Base-by-base conservation (phyloP, 2,888 invertebrate species). In the Drosophila phalerata region DNA sequence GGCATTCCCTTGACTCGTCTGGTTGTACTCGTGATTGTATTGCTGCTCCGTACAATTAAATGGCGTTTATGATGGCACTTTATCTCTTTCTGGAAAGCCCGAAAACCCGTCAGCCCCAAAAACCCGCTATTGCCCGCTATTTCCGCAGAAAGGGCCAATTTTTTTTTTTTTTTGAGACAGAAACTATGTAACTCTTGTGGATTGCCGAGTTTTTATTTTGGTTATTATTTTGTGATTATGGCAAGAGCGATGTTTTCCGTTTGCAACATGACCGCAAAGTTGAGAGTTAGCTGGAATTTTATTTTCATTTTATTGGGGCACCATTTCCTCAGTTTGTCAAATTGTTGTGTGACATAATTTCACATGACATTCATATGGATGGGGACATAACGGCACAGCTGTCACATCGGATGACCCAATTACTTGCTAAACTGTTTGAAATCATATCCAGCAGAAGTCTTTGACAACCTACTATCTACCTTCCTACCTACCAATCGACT, bases 151-250 rank as follows among this genome's bases (percentile, higher is more conserved):
- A 62, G 49, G 69, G 52, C 64, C 55, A 77, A 72, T 77, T 52
- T 52, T 52, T 34, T 34, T 15, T 38, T 52, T 52, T 34, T n/a
- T n/a, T n/a, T n/a, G n/a, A n/a, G n/a, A 37, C 22, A 45, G 19
- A 9, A 32, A 43, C 40, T 61, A 62, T 69, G 69, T 65, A 65
- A 76, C 80, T 56, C 51, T 53, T 49, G 48, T 64, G 79, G 47
- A 61, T 72, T 68, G 67, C 67, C 56, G 25, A 73, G 56, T 47
- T 56, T 60, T 68, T 69, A 30, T 58, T 61, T 52, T 37, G 81
- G 75, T 75, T 80, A 81, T 79, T 80, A 80, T 81, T 75, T 81
- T 79, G 79, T 79, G 71, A 79, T 79, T 80, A 80, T 80, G 69
- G 48, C 42, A 55, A 57, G 38, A 77, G 65, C 78, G 62, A 62